These are phyloP conservation scores for Mastomys natalensis DNA, from an alignment of 2,113 vertebrate species.

Conservation along the genomic window DNA sequence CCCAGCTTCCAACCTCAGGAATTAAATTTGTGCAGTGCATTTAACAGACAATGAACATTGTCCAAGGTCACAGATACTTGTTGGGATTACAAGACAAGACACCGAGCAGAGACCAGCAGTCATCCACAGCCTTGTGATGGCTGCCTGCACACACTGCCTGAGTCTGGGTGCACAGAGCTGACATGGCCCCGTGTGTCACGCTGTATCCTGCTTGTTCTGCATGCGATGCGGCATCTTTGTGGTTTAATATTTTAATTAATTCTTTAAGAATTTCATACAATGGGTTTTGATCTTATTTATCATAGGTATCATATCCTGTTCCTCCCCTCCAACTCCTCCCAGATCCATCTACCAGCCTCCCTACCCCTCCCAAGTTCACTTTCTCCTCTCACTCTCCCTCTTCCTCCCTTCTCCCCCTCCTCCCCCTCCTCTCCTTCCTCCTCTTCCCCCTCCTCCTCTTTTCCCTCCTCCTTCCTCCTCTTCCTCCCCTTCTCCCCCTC, in stretches of 20 bases:
- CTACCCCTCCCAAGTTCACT: neutral
- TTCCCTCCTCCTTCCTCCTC: too few relatives aligned
- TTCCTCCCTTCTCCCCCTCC: too few relatives aligned
- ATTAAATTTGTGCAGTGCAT: slow-evolving; percentile 60
- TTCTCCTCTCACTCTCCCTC: too few relatives aligned
- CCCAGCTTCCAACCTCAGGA: slow-evolving; percentile 6
- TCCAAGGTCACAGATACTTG: slow-evolving; percentile 61
- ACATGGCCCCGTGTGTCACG: accelerated
- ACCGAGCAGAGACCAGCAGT: neutral
- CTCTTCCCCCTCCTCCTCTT: accelerated
- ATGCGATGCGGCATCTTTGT: neutral
- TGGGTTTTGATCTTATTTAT: neutral
- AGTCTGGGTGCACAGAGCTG: neutral
- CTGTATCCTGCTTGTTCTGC: neutral
- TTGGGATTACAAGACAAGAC: slow-evolving; percentile 70
- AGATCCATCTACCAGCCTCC: neutral
- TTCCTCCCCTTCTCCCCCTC: too few relatives aligned
- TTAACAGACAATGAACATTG: slow-evolving; percentile 65
- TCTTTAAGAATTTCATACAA: neutral
- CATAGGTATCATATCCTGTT: neutral
- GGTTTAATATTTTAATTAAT: neutral
- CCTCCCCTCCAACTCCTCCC: neutral
- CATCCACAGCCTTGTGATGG: neutral
- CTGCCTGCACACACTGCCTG: neutral
- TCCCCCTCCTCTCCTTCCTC: neutral